These are phyloP conservation scores for Cyanistes caeruleus DNA, from an alignment of 2,113 vertebrate species.

Conservation along the genomic window DNA sequence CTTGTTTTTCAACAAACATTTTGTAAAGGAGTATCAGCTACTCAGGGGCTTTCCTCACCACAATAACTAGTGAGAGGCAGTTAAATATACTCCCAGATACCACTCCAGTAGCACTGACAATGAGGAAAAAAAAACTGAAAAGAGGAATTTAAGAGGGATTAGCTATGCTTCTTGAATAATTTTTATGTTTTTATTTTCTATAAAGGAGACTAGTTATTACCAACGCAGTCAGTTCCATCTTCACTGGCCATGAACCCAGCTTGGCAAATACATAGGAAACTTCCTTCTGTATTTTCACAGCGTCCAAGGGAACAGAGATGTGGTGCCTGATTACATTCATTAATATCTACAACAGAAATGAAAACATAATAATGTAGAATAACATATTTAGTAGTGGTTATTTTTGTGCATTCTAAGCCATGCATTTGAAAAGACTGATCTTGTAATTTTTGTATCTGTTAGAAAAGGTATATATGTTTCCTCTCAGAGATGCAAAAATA, in stretches of 20 bases:
- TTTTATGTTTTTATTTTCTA: background rate
- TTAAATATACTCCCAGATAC: background rate
- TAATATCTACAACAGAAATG: slow-evolving; percentile 80
- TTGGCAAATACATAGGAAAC: slow-evolving; percentile 87
- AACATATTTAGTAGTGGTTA: background rate
- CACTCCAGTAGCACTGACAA: background rate
- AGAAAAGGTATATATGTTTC: background rate
- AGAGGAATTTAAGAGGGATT: background rate
- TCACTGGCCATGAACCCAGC: slow-evolving; percentile 83
- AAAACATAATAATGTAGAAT: background rate
- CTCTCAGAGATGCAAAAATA: background rate
- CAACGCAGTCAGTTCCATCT: slow-evolving; percentile 83
- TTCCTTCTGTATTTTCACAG: slow-evolving; percentile 89
- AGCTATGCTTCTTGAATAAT: background rate
- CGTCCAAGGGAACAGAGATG: slow-evolving; percentile 84
- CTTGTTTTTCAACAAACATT: background rate
- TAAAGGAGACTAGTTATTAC: slow-evolving; percentile 69
- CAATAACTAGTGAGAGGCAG: background rate
- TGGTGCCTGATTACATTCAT: slow-evolving; percentile 82
- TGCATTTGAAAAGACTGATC: background rate
- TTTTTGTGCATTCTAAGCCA: background rate
- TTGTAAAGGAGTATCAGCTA: background rate
- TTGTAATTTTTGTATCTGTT: background rate
- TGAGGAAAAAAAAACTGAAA: background rate
- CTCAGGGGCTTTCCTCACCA: background rate